A percentile compares a stretch with the other conserved stretches of the same genome.
Conservation (phyloP, 2,797 vertebrate genomes). For the Myotis vivesi region DNA sequence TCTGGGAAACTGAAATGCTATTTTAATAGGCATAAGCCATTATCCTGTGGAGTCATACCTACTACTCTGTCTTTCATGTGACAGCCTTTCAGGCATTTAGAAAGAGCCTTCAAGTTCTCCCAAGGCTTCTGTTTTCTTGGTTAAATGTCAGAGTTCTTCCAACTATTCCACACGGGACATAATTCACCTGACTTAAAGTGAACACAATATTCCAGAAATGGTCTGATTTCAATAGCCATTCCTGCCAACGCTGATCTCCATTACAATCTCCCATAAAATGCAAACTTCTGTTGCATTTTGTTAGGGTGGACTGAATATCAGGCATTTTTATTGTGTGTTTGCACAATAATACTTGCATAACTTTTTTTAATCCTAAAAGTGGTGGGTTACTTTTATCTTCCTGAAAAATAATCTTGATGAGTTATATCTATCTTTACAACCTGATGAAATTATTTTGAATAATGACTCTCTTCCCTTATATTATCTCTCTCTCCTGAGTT, state of each 20-base stretch:
- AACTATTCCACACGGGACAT: not conserved
- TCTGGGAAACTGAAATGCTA: not conserved
- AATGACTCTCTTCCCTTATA: constrained; percentile 45
- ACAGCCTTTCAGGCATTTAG: not conserved
- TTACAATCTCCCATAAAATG: not conserved
- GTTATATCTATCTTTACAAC: constrained; percentile 22
- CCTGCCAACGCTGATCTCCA: not conserved
- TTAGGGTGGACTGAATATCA: not conserved
- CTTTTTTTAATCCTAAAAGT: not conserved
- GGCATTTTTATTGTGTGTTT: not conserved
- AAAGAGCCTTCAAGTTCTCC: not conserved
- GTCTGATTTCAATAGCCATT: not conserved
- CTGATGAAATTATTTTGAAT: constrained; percentile 37
- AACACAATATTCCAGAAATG: not conserved
- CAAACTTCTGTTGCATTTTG: not conserved
- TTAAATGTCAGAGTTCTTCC: not conserved
- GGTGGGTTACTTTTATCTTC: not conserved
- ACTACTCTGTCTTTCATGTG: not conserved
- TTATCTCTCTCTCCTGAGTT: not conserved
- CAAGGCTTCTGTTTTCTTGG: not conserved
- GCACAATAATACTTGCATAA: not conserved
- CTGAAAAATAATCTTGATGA: constrained; percentile 25
- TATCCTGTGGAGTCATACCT: not conserved
- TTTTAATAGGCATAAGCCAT: not conserved
- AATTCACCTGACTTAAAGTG: not conserved